phyloP scores from a whole-genome alignment of 2,888 invertebrate genomes.

The Phorcus lineatus region DNA sequence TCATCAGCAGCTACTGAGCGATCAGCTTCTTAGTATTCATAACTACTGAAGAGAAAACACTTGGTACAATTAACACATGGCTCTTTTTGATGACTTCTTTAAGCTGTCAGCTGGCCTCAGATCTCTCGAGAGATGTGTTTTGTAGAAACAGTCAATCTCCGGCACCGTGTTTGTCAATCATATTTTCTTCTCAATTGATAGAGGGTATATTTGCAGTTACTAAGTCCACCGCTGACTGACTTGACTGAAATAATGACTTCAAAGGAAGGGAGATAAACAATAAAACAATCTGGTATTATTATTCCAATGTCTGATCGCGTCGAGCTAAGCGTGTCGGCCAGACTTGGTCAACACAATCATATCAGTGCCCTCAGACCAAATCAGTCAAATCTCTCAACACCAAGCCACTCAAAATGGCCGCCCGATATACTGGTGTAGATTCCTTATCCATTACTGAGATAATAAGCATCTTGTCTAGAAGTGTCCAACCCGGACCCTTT shows the following conservation, averaged over 20 bases:
- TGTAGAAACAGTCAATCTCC: neutral
- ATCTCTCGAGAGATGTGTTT: neutral
- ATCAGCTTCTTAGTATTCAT: neutral
- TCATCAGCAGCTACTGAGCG: no score
- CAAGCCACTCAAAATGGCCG: no score
- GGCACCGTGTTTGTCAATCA: neutral
- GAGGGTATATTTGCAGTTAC: neutral
- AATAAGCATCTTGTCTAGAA: neutral
- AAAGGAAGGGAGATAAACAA: neutral
- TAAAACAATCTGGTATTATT: neutral
- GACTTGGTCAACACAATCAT: neutral
- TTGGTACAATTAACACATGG: neutral
- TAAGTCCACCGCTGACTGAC: neutral
- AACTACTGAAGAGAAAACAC: neutral
- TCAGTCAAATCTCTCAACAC: no score
- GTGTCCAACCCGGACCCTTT: neutral
- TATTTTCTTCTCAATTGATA: neutral
- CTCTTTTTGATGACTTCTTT: neutral
- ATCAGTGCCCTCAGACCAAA: no score
- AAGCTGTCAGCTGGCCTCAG: neutral
- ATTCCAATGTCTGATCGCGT: neutral
- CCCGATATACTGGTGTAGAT: neutral
- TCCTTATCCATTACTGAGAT: neutral
- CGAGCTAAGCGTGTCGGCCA: neutral
- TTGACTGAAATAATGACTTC: neutral